Percentiles rank a stretch among this genome's conserved stretches.
phyloP scores from a whole-genome alignment of 2,888 invertebrate genomes.

The Amaurobius ferox region DNA sequence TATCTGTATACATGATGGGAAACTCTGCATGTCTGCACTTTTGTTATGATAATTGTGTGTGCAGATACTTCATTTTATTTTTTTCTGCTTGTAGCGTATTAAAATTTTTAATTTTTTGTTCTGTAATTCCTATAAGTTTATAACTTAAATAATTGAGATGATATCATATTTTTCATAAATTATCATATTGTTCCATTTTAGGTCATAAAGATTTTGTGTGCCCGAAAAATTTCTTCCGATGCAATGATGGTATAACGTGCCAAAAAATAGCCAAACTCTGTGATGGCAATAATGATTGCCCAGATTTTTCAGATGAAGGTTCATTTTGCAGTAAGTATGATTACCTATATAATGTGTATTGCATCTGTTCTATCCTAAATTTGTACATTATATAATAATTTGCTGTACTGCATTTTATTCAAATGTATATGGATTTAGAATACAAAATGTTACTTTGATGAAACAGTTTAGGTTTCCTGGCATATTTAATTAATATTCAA shows the following conservation, averaged over 20 bases:
- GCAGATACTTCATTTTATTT: too few relatives aligned
- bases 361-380: not conserved
- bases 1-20: too few relatives aligned
- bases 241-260: conserved; percentile 82
- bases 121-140: too few relatives aligned
- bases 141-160: too few relatives aligned
- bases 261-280: conserved; percentile 83
- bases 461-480: too few relatives aligned
- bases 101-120: too few relatives aligned
- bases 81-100: too few relatives aligned
- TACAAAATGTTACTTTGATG: not conserved
- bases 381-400: not conserved
- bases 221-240: conserved; percentile 83
- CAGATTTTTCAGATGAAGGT: conserved; percentile 85
- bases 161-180: too few relatives aligned
- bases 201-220: conserved; percentile 83
- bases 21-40: too few relatives aligned
- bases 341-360: not conserved
- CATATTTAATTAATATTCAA: too few relatives aligned
- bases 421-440: not conserved
- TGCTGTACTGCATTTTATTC: not conserved
- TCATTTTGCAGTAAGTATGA: conserved; percentile 82
- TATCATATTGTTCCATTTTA: too few relatives aligned
- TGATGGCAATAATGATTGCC: conserved; percentile 83
- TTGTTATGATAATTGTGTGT: too few relatives aligned